Evolutionary conservation across 2,797 vertebrate genomes (phyloP), one percentile per base, ranked within the genome.

Genomic region (Masticophis lateralis): DNA sequence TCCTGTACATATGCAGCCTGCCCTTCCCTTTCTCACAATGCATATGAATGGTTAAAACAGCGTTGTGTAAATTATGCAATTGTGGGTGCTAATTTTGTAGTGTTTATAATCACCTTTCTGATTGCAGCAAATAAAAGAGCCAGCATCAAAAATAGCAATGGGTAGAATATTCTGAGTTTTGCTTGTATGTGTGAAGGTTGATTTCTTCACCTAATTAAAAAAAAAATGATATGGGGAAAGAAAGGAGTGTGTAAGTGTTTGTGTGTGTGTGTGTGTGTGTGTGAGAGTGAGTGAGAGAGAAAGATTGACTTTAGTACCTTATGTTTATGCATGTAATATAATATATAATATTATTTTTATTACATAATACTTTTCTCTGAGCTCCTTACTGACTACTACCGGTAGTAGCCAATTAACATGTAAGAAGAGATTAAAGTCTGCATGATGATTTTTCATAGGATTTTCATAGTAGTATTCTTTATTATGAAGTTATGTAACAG

Each of bases 21-120:
- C 91, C 61, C 91, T 14, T 86, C 86, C 37, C 37, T 86, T 92
- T 25, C 28, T 91, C 43, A 1, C 88, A 95, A 95, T 89, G n/a
- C 92, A 89, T 60, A 90, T 88, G 51, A 63, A 90, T 93, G 60
- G 83, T 94, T 69, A 94, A 3, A 7, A 92, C 37, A 74, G 89
- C 89, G n/a, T 47, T 83, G 37, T 91, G 92, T 88, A 94, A 92
- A 66, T 96, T 95, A 96, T 96, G 89, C 94, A 95, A 95, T 95
- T 96, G 91, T 94, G 88, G 94, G 92, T 22, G 1, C 96, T 96
- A 95, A 96, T 96, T 96, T 93, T 92, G 89, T 94, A 91, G 63
- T 94, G 94, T 91, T 95, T 88, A 57, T 95, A 95, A 96, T 96
- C 94, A 95, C 88, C 91, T 95, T 95, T 96, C 94, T 96, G 94